Conservation (phyloP, 2,113 vertebrate genomes). For the Tauraco erythrolophus region DNA sequence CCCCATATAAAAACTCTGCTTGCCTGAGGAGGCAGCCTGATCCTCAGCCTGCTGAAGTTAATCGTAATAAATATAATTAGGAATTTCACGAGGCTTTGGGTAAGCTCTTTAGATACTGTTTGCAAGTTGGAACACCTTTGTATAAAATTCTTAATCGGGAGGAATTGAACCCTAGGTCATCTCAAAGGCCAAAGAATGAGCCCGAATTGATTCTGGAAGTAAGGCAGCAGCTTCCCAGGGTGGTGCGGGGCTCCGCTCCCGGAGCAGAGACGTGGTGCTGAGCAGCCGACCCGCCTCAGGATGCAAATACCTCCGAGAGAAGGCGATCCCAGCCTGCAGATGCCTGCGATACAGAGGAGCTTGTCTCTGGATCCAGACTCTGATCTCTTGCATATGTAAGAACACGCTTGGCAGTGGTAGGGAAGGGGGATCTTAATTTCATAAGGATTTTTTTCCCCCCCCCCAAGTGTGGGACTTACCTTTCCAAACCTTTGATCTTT, state of each 20-base stretch:
- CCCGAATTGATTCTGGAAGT: background rate
- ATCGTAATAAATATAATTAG: background rate
- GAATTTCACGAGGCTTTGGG: background rate
- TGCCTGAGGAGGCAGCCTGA: background rate
- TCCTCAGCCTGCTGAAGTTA: background rate
- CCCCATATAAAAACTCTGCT: background rate
- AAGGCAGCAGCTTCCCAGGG: background rate
- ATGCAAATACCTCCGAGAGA: background rate
- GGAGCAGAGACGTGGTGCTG: rapidly evolving
- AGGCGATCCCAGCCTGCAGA: background rate
- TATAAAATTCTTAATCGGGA: background rate
- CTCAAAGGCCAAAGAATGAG: background rate
- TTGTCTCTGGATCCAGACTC: background rate
- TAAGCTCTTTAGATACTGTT: background rate
- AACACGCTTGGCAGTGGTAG: no score
- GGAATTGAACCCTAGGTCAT: background rate
- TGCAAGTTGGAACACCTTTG: background rate
- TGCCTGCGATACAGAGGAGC: background rate
- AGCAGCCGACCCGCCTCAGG: background rate
- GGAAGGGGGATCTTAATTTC: background rate
- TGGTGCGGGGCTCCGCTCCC: background rate
- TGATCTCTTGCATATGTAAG: background rate
- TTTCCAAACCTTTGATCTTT: background rate
- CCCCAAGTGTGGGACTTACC: background rate
- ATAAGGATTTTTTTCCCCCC: background rate